Evolutionary conservation across 23 tunicate genomes (phyloP).

Genomic region (Trididemnum clinides): DNA sequence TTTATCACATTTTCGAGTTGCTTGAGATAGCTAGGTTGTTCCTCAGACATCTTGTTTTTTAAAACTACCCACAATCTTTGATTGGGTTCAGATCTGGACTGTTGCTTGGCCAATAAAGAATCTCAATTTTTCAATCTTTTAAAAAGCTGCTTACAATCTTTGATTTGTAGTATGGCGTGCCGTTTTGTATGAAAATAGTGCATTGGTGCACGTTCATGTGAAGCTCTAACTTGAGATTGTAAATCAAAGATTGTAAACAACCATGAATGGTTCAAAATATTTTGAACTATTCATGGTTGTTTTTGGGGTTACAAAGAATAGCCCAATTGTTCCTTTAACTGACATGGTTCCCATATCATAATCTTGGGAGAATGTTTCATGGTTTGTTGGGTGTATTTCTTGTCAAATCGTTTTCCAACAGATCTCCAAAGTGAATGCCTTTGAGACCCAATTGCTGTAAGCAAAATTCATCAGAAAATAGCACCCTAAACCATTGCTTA

Average conservation of each 20-base stretch:
- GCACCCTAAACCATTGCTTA: slow-evolving; percentile 3
- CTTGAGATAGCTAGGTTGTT: slow-evolving; percentile 1
- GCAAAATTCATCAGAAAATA: slow-evolving; percentile 22
- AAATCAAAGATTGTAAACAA: too few species aligned
- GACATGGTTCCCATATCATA: slow-evolving; percentile 18
- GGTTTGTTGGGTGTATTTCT: slow-evolving; percentile 30
- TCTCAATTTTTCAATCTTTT: not conserved
- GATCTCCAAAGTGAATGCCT: not conserved
- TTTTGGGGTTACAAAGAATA: slow-evolving; percentile 13
- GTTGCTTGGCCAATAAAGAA: slow-evolving; percentile 17
- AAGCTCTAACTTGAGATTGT: slow-evolving; percentile 22
- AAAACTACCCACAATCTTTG: not conserved
- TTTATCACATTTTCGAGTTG: slow-evolving; percentile 3
- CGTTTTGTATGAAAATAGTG: slow-evolving; percentile 2
- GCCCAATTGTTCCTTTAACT: not conserved
- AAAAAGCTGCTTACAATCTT: slow-evolving; percentile 11
- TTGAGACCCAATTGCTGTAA: slow-evolving; percentile 19
- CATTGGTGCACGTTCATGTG: slow-evolving; percentile 17
- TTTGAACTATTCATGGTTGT: slow-evolving; percentile 23
- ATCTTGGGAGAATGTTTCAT: slow-evolving; percentile 21
- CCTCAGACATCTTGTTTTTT: not conserved
- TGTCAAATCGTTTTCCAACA: slow-evolving; percentile 7
- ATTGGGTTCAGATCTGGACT: slow-evolving; percentile 16
- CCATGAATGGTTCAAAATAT: not conserved
- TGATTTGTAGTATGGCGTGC: slow-evolving; percentile 11